phyloP scores from a whole-genome alignment of 2,113 vertebrate species.

The Hemiscyllium ocellatum region DNA sequence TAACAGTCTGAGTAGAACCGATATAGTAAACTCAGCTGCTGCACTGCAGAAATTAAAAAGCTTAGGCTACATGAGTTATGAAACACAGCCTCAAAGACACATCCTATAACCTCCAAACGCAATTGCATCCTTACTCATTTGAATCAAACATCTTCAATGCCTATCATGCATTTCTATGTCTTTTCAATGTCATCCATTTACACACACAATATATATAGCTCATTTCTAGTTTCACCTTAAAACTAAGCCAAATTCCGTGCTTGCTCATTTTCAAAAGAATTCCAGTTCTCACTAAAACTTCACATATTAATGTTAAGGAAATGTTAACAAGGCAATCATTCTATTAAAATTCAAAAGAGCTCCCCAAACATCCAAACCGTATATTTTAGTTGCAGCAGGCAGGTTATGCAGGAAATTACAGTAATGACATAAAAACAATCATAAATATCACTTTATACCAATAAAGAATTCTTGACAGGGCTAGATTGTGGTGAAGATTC shows the following conservation, averaged over 20 bases:
- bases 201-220: neutral
- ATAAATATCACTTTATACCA: constrained; percentile 51
- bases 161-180: neutral
- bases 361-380: neutral
- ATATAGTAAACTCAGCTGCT: neutral
- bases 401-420: neutral
- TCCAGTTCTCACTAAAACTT: neutral
- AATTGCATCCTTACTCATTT: neutral
- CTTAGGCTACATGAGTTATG: neutral
- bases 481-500: constrained; percentile 62
- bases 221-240: neutral
- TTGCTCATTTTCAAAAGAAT: neutral
- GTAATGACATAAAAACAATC: constrained; percentile 21
- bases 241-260: neutral
- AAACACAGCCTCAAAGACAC: neutral
- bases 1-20: neutral
- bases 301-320: neutral
- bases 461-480: constrained; percentile 59
- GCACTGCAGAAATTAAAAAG: neutral
- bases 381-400: neutral
- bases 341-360: neutral
- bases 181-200: neutral
- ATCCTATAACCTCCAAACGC: neutral
- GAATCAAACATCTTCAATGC: neutral
- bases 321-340: neutral